Evolutionary conservation across 2,113 vertebrate species (phyloP).

Genomic region (Xiphophorus couchianus): DNA sequence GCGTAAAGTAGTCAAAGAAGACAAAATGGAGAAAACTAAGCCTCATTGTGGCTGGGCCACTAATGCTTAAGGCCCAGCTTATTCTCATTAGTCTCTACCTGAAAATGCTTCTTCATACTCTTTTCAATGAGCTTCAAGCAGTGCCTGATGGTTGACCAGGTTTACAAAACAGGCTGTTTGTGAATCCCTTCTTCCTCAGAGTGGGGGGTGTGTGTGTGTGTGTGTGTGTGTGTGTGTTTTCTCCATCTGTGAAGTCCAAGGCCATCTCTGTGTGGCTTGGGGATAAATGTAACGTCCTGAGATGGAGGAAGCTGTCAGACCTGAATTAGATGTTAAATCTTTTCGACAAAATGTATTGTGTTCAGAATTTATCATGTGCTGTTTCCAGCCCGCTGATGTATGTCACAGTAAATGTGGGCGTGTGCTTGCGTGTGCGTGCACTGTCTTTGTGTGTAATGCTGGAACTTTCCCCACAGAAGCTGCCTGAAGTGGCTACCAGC

Average conservation of each 20-base stretch:
- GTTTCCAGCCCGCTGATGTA: slow-evolving; percentile 81
- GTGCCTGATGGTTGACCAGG: slow-evolving; percentile 1
- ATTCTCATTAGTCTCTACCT: slow-evolving; percentile 5
- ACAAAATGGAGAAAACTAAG: slow-evolving; percentile 33
- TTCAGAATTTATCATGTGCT: slow-evolving; percentile 84
- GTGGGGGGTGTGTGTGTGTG: too few species aligned
- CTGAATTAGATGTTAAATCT: slow-evolving; percentile 88
- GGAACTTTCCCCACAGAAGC: slow-evolving; percentile 65
- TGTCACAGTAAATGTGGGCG: slow-evolving; percentile 59
- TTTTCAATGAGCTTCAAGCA: not conserved
- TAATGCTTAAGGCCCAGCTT: not conserved
- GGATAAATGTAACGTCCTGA: slow-evolving; percentile 75
- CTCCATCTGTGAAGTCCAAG: slow-evolving; percentile 73
- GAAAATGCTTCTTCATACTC: not conserved
- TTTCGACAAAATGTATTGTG: slow-evolving; percentile 85
- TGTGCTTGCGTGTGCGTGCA: slow-evolving; percentile 37
- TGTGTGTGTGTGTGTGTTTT: not conserved
- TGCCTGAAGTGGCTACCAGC: slow-evolving; percentile 74
- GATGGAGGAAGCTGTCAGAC: slow-evolving; percentile 80
- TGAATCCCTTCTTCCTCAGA: not conserved
- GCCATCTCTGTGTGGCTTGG: slow-evolving; percentile 58
- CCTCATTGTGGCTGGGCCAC: not conserved
- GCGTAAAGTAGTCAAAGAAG: slow-evolving; percentile 40
- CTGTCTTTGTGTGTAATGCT: slow-evolving; percentile 26
- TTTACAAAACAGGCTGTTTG: slow-evolving; percentile 17